These are phyloP conservation scores for Centropus bengalensis DNA, from an alignment of 2,113 vertebrate genomes.

Conservation along the genomic window DNA sequence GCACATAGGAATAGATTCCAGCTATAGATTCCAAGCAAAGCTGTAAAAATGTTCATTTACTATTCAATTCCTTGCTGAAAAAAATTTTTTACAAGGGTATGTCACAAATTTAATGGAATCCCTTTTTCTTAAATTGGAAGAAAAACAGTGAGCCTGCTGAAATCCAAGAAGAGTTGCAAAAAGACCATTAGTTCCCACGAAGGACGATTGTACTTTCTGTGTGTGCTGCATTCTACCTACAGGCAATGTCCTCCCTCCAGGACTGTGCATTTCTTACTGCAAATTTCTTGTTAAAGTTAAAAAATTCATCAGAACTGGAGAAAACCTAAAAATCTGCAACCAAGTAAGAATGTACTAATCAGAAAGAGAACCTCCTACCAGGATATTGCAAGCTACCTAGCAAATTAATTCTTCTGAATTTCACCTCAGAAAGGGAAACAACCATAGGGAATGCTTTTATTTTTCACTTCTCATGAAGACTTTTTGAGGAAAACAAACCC, in stretches of 20 bases:
- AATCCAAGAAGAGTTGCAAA: neutral
- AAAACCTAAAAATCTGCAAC: neutral
- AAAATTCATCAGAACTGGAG: neutral
- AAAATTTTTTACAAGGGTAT: neutral
- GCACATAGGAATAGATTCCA: neutral
- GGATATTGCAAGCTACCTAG: neutral
- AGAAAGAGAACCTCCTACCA: neutral
- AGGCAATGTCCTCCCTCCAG: neutral
- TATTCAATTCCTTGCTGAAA: neutral
- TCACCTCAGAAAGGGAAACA: neutral
- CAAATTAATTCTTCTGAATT: neutral
- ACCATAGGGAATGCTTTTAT: neutral
- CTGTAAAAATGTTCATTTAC: neutral
- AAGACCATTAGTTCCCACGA: neutral
- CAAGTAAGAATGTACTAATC: neutral
- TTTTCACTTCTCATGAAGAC: neutral
- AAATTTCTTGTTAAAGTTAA: neutral
- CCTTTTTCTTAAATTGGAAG: neutral
- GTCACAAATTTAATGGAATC: neutral
- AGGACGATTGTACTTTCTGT: neutral
- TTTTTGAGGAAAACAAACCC: neutral
- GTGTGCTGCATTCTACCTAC: neutral
- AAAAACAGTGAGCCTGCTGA: neutral
- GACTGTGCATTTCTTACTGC: neutral
- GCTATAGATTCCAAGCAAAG: neutral